Evolutionary conservation across 2,888 invertebrate genomes (phyloP).

Genomic region (Epinotia demarniana): DNA sequence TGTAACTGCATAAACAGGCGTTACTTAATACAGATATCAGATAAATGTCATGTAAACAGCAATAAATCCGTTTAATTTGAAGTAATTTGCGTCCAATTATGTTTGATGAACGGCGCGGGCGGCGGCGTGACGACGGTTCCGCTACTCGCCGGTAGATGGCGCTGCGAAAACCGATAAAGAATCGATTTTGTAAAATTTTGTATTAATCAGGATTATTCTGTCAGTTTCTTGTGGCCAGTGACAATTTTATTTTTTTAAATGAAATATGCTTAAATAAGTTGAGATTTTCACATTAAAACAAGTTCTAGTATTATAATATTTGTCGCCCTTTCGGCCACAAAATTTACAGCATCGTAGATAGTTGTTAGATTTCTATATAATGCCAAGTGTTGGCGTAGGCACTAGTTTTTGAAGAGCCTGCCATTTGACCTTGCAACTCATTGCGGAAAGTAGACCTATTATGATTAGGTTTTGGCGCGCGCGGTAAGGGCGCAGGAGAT

Average conservation of each 20-base stretch:
- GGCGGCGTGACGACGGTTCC: conserved; percentile 54
- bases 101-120: conserved; percentile 61
- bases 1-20: conserved; percentile 24
- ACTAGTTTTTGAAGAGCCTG: too few relatives aligned
- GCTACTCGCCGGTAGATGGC: conserved; percentile 79
- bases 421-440: too few relatives aligned
- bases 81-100: conserved; percentile 75
- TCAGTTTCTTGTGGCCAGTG: not conserved
- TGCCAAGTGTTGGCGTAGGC: too few relatives aligned
- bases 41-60: conserved; percentile 66
- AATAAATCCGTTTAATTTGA: conserved; percentile 78
- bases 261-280: not conserved
- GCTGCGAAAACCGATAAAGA: conserved; percentile 56
- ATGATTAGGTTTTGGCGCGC: too few relatives aligned
- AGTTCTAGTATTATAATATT: too few relatives aligned
- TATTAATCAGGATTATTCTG: not conserved
- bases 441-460: too few relatives aligned
- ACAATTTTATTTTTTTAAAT: not conserved
- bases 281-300: too few relatives aligned
- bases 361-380: too few relatives aligned
- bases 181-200: conserved; percentile 10
- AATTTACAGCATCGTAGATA: too few relatives aligned
- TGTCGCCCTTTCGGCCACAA: too few relatives aligned
- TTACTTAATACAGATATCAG: conserved; percentile 49
- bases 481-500: too few relatives aligned